Conservation (phyloP, 2,797 vertebrate genomes). For the Sphenodon punctatus region DNA sequence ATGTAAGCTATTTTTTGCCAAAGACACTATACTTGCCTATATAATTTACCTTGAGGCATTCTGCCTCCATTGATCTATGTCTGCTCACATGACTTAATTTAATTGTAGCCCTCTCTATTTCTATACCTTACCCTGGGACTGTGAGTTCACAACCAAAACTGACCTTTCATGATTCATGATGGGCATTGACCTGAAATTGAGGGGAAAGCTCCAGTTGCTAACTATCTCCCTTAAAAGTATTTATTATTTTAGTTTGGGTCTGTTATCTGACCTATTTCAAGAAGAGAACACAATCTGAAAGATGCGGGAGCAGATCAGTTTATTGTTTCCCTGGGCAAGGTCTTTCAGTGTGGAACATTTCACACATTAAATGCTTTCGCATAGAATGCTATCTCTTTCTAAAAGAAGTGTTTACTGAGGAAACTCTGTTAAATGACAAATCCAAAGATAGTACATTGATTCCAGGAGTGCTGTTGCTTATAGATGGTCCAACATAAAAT, state of each 20-base stretch:
- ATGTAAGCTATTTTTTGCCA: too few species aligned
- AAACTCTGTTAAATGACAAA: background rate
- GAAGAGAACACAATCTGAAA: too few species aligned
- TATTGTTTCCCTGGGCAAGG: background rate
- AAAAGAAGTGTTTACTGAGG: background rate
- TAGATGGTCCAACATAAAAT: too few species aligned
- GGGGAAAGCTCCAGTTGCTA: background rate
- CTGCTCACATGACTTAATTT: background rate
- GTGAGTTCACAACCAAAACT: background rate
- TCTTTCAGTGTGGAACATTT: background rate
- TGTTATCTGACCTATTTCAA: background rate
- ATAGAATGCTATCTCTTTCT: background rate
- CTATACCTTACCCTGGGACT: too few species aligned
- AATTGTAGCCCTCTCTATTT: too few species aligned
- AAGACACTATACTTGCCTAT: too few species aligned
- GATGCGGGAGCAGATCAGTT: background rate
- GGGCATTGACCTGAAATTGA: background rate
- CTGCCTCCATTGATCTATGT: too few species aligned
- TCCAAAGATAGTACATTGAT: background rate
- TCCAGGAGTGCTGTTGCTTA: background rate
- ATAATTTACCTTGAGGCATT: too few species aligned
- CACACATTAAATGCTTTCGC: background rate
- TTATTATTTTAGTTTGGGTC: background rate
- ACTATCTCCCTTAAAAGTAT: background rate
- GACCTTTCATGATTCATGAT: background rate